phyloP scores from a whole-genome alignment of 2,797 vertebrate species.

The Myripristis murdjan region DNA sequence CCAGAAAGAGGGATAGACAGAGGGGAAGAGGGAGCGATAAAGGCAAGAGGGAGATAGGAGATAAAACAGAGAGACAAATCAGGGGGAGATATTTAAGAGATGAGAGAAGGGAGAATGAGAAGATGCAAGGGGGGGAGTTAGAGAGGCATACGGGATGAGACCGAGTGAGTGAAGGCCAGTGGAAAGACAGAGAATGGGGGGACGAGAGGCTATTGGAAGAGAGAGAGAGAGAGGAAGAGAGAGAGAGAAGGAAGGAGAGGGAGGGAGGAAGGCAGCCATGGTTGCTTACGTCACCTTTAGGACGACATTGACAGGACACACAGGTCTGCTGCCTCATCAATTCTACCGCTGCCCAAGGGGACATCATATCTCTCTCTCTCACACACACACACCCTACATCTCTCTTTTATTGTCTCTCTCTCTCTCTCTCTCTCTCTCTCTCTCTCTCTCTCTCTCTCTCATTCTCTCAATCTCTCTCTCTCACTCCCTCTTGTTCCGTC shows the following conservation, averaged over 20 bases:
- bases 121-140: constrained; percentile 35
- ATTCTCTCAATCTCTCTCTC: too few species aligned
- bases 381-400: constrained; percentile 6
- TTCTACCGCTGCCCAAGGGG: constrained; percentile 78
- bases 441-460: constrained; percentile 18
- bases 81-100: constrained; percentile 40
- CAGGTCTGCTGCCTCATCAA: constrained; percentile 87
- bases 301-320: constrained; percentile 86
- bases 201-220: constrained; percentile 30
- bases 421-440: constrained; percentile 3
- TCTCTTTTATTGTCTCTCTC: too few species aligned
- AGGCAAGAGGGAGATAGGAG: constrained; percentile 24
- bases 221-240: constrained; percentile 46
- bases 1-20: constrained; percentile 37
- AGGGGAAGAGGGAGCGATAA: constrained; percentile 19
- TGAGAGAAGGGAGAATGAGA: constrained; percentile 13
- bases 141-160: constrained; percentile 38
- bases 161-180: constrained; percentile 12
- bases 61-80: constrained; percentile 19
- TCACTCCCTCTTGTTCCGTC: too few species aligned
- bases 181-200: constrained; percentile 25
- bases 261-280: constrained; percentile 58
- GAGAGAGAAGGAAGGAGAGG: neutral
- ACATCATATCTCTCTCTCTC: constrained; percentile 68
- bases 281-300: constrained; percentile 83